phyloP scores from a whole-genome alignment of 2,113 vertebrate species.

The Xenopus borealis region DNA sequence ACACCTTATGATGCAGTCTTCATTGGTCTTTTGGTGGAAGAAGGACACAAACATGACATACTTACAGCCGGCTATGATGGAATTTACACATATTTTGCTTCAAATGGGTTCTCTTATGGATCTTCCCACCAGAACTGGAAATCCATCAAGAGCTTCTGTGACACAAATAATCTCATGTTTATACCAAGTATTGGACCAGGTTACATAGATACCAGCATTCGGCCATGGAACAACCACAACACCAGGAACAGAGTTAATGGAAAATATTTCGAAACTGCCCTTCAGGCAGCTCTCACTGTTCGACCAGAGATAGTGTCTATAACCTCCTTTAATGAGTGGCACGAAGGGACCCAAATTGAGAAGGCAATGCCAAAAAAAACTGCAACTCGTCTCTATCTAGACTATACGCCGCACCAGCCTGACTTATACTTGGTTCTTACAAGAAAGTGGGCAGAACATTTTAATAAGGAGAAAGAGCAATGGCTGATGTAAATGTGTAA shows the following conservation, averaged over 20 bases:
- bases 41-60: slow-evolving; percentile 82
- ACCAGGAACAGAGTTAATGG: slow-evolving; percentile 84
- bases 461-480: slow-evolving; percentile 85
- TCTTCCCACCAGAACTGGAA: slow-evolving; percentile 93
- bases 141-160: slow-evolving; percentile 81
- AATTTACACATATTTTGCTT: slow-evolving; percentile 88
- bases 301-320: slow-evolving; percentile 81
- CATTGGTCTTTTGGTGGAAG: slow-evolving; percentile 79
- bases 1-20: slow-evolving; percentile 80
- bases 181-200: slow-evolving; percentile 84
- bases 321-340: slow-evolving; percentile 91
- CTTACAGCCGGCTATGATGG: slow-evolving; percentile 77
- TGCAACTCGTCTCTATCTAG: slow-evolving; percentile 73
- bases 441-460: slow-evolving; percentile 83
- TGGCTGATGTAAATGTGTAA: slow-evolving; percentile 76
- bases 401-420: slow-evolving; percentile 78
- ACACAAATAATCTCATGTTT: slow-evolving; percentile 80
- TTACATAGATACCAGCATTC: slow-evolving; percentile 80
- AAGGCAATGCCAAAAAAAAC: slow-evolving; percentile 82
- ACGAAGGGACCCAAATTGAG: slow-evolving; percentile 87
- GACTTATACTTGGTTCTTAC: slow-evolving; percentile 80
- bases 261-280: slow-evolving; percentile 83
- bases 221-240: slow-evolving; percentile 90
- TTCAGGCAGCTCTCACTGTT: slow-evolving; percentile 79
- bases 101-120: slow-evolving; percentile 87